Conservation (phyloP, 2,113 vertebrate genomes). For the Nycticryphes semicollaris region DNA sequence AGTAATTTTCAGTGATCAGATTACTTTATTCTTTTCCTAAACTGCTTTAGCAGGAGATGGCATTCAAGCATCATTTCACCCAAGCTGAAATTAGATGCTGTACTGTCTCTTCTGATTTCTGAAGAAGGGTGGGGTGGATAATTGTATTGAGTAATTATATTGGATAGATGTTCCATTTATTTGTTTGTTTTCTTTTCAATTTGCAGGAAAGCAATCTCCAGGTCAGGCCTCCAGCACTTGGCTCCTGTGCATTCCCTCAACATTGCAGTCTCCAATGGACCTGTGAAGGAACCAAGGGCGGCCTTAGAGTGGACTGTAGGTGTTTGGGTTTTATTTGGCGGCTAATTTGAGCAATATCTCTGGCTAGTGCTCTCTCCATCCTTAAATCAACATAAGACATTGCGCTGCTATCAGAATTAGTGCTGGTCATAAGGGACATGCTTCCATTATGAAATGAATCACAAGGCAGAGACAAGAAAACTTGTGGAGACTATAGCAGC, state of each 20-base stretch:
- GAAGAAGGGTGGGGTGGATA: neutral
- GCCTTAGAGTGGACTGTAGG: slow-evolving; percentile 95
- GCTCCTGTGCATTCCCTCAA: slow-evolving; percentile 84
- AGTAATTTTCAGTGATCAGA: slow-evolving; percentile 40
- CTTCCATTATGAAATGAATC: neutral
- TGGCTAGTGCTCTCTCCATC: neutral
- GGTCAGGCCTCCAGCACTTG: slow-evolving; percentile 95
- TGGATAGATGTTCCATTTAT: neutral
- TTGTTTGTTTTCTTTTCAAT: slow-evolving; percentile 44
- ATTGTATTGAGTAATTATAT: neutral
- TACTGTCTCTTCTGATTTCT: slow-evolving; percentile 42
- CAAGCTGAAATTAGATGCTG: neutral
- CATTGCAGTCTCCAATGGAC: slow-evolving; percentile 89
- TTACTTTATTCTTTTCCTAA: slow-evolving; percentile 24
- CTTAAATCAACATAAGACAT: neutral
- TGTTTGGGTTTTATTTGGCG: slow-evolving; percentile 16
- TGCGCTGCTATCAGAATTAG: neutral
- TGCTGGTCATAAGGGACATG: neutral
- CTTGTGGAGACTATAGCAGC: neutral
- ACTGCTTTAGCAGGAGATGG: slow-evolving; percentile 5
- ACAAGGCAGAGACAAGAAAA: neutral
- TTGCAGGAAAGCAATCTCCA: slow-evolving; percentile 97
- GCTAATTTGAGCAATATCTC: neutral
- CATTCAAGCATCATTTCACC: slow-evolving; percentile 3
- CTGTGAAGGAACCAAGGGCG: slow-evolving; percentile 88